Base-by-base conservation (phyloP, 2,888 invertebrate species). In the Pharmacophagus antenor region DNA sequence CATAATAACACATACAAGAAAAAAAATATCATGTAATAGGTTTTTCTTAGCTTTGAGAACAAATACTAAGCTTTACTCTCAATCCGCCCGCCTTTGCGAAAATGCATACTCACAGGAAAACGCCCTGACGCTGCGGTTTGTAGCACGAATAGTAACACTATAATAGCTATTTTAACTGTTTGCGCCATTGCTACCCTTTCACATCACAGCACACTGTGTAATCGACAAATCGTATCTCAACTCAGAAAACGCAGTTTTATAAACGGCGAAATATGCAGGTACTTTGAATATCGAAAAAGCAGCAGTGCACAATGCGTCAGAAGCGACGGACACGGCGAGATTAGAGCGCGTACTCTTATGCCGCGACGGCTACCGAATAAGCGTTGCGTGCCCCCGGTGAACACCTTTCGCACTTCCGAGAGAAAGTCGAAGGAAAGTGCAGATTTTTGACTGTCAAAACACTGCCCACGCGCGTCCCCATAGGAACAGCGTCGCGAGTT, bases 391-490 rank as follows among this genome's bases (percentile, higher is more conserved):
- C 85, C 87, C 86, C 84, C 82, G 77, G 80, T 78, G 79, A 79
- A 84, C 84, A 85, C 88, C 89, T 84, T 88, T 88, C 86, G 88
- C 89, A 89, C 89, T 88, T 89, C 89, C 74, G 79, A 90, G 90
- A 88, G 90, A 90, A 89, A 90, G 90, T 88, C 79, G 81, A 82
- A 89, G 89, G 90, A 89, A 90, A 89, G 90, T 85, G 88, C 85
- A 85, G 85, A 88, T 88, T 89, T n/a, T 89, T 86, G 87, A 84
- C 86, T 84, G 87, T 80, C 84, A 84, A 84, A 80, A 72, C 79
- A 78, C 79, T 87, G 87, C 90, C 89, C 82, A 88, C 89, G 79
- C 82, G 80, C 81, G 81, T 83, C 85, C 86, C 86, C 80, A 74
- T 77, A 84, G 84, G 85, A 86, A 77, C 82, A 82, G 83, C 83